Evolutionary conservation across 2,113 vertebrate genomes (phyloP), one percentile per base, ranked within the genome.

Genomic region (Sorex fumeus): DNA sequence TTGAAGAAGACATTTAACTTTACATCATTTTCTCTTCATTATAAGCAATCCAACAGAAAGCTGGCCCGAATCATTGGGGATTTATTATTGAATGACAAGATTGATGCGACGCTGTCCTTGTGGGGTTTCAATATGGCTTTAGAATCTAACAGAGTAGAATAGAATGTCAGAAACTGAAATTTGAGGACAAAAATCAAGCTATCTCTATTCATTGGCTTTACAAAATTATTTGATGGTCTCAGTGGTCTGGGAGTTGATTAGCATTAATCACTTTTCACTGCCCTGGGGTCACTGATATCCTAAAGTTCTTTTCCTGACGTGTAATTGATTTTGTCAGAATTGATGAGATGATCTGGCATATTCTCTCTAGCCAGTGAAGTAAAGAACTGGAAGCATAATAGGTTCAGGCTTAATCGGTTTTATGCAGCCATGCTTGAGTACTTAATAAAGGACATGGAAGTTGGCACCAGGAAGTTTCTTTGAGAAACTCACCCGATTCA

Each of bases 341-440:
- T 80, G 60, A 94, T 67, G 75, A 90, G 72, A 83, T 93, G 87
- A 64, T 64, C 78, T 76, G 72, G 34, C 53, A 80, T 40, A 77
- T 36, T 60, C 64, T 93, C 23, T 87, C 78, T 83, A 72, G 45
- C 57, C 71, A 45, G 27, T 28, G 50, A 82, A 85, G 45, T 82
- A 75, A 84, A 89, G 82, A 87, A 28, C 57, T 79, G 53, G 77
- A 88, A 78, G 45, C 36, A 10, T 74, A 90, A 86, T 62, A 92
- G n/a, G 67, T 79, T 88, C 79, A 95, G 45, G 36, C 30, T 88
- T 94, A 90, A 94, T 88, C 6, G 16, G 60, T 93, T 95, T 93
- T 88, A 89, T 28, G 67, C 50, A 93, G 82, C 78, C n/a, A 43
- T 79, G 74, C 78, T 82, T 82, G 25, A 90, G 69, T 78, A 79